Base-by-base conservation (phyloP, 1,140 invertebrate genomes). In the Stratiolaelaps scimitus region DNA sequence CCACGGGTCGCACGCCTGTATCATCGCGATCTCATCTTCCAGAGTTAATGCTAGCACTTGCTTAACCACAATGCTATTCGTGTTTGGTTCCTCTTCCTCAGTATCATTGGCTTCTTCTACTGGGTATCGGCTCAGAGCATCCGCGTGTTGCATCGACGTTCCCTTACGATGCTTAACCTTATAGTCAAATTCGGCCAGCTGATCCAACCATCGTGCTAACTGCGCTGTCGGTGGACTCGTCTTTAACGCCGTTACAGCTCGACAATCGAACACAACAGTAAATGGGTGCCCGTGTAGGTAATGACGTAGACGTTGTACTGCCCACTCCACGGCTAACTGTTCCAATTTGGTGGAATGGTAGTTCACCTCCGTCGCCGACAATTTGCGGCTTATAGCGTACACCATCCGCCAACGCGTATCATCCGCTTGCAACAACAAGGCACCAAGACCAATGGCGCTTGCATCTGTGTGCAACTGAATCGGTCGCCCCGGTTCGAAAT, bases 301-400 rank as follows among this genome's bases (percentile, higher is more conserved):
- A 26, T 77, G 76, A 73, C 73, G 75, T 74, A 78, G 79, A 77
- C 72, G 76, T 75, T 76, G 0, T n/a, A 77, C 43, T 0, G 72
- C 71, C 68, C 71, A 68, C 17, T 76, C 68, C 4, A 77, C 66
- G 4, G 76, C 75, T 19, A 78, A 66, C 7, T 67, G 30, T 67
- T 73, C 71, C 60, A 72, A 34, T 23, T 72, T 69, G 10, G 56
- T 48, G 7, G 64, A 67, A 13, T 66, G 6, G 64, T 66, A 72
- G n/a, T 66, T 64, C 20, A 67, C 65, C 66, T 72, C 71, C 15
- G 64, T 19, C 28, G 69, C 70, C 5, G 65, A 68, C 13, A 71
- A 47, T 34, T 65, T 64, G 13, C 68, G 45, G 47, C 60, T 65
- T 15, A 43, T 20, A 26, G 34, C 67, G n/a, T 17, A 43, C n/a